Conservation (phyloP, 2,888 invertebrate species). For the Sphecodes monilicornis region DNA sequence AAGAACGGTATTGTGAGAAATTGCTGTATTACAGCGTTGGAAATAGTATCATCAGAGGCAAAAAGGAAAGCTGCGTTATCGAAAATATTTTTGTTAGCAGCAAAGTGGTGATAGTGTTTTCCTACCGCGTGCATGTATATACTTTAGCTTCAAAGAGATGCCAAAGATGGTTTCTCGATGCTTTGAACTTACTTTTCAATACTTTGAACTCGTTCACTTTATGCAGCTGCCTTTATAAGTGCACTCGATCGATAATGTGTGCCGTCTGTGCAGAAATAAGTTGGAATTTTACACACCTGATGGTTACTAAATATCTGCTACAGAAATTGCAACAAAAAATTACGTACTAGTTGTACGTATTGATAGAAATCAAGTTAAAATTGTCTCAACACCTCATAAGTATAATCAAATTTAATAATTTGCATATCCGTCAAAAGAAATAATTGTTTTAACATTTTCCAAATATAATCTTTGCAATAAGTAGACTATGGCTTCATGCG, state of each 20-base stretch:
- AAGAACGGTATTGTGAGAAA: background rate
- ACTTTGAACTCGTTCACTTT: slow-evolving; percentile 44
- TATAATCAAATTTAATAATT: background rate
- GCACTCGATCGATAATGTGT: slow-evolving; percentile 1
- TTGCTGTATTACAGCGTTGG: background rate
- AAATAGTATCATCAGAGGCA: slow-evolving; percentile 4
- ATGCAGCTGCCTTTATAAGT: background rate
- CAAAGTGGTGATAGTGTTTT: slow-evolving; percentile 16
- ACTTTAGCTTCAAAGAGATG: slow-evolving; percentile 10
- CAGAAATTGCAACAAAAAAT: background rate
- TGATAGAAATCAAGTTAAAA: background rate
- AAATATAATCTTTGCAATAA: too few species aligned
- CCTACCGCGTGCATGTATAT: background rate
- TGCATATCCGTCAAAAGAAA: background rate
- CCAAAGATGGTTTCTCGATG: background rate
- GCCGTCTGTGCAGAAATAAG: background rate
- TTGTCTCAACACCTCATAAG: background rate
- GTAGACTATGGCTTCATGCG: too few species aligned
- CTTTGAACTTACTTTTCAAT: slow-evolving; percentile 12
- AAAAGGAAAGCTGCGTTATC: background rate
- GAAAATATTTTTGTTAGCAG: slow-evolving; percentile 15
- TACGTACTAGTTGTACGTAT: background rate
- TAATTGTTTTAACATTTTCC: too few species aligned
- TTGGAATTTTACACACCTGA: background rate
- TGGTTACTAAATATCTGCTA: background rate